These are phyloP conservation scores for Eurytemora carolleeae DNA, from an alignment of 1,140 invertebrate genomes.

Conservation along the genomic window DNA sequence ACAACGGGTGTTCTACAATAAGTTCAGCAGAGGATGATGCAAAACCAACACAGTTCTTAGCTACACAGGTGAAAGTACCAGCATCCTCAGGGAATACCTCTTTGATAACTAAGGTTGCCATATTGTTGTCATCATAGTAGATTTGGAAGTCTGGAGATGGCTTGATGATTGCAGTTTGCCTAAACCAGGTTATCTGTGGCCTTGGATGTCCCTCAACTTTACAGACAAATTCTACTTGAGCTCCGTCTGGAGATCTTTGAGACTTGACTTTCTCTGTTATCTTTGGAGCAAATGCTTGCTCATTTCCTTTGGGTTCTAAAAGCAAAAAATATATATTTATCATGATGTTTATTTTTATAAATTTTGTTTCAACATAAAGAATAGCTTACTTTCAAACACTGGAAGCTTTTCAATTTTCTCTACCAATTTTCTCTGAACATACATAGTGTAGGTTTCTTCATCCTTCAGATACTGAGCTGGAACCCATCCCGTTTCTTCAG, in stretches of 20 bases:
- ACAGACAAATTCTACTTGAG: constrained; percentile 68
- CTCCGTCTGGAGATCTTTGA: constrained; percentile 58
- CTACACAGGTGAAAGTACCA: constrained; percentile 84
- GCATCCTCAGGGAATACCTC: constrained; percentile 95
- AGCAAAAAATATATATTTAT: constrained; percentile 18
- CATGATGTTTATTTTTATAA: background rate
- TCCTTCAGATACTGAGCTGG: constrained; percentile 69
- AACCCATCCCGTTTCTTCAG: constrained; percentile 74
- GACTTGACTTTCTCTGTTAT: constrained; percentile 66
- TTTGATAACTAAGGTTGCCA: constrained; percentile 71
- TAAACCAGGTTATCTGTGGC: constrained; percentile 84
- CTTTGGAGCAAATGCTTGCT: constrained; percentile 53
- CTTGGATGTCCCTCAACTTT: constrained; percentile 68
- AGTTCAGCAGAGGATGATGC: constrained; percentile 75
- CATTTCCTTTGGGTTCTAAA: constrained; percentile 51
- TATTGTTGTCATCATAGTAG: constrained; percentile 66
- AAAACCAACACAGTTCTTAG: constrained; percentile 81
- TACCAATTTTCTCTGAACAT: constrained; percentile 63
- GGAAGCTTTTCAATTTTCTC: constrained; percentile 78
- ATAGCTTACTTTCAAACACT: constrained; percentile 67
- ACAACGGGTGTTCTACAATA: constrained; percentile 59
- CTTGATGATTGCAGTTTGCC: constrained; percentile 75
- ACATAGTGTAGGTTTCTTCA: constrained; percentile 52
- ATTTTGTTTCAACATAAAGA: background rate
- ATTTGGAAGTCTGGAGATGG: constrained; percentile 59